Base-by-base conservation (phyloP, 2,888 invertebrate genomes). In the Cephus rjabovi region DNA sequence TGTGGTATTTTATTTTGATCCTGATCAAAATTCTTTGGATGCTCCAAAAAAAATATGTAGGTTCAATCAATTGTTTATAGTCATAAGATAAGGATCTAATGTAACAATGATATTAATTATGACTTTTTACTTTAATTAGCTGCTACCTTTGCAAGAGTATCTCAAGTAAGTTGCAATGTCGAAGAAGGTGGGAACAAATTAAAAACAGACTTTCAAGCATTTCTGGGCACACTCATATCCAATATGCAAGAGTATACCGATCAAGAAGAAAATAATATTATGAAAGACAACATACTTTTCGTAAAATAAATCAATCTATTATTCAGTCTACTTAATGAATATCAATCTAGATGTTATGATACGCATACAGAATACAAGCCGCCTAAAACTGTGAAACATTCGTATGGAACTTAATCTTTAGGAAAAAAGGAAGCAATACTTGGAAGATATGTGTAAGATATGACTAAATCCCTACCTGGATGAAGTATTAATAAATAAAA, bases 1-100 rank as follows among this genome's bases (percentile, higher is more conserved):
- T 87, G 93, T 95, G 30, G 92, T 95, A 9, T 94, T 96, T 87
- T 93, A 93, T 81, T 93, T 93, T 83, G 92, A 93, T 81, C 90
- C 92, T 37, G 93, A 93, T 69, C 93, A 93, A 74, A 92, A 90
- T 82, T 92, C 92, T 40, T 92, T 92, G 76, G 92, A 93, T 80
- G 92, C 92, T 79, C 89, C 92, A 31, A 90, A 93, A 82, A 93
- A 92, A 85, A 89, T 94, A 69, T 93, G 94, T 94, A 92, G 91
- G 93, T 86, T 77, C 40, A 75, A 56, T 56, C 23, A 23, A 56
- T 9, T 56, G 9, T 23, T 56, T 56, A 56, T 56, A 23, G 23
- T 56, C 23, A 23, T 23, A 56, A 56, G 23, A 23, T 56, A 56
- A 56, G 23, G 56, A 56, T 56, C 23, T 56, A 9, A 23, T 40